These are phyloP conservation scores for Murina feae DNA, from an alignment of 2,113 vertebrate species.

Conservation along the genomic window DNA sequence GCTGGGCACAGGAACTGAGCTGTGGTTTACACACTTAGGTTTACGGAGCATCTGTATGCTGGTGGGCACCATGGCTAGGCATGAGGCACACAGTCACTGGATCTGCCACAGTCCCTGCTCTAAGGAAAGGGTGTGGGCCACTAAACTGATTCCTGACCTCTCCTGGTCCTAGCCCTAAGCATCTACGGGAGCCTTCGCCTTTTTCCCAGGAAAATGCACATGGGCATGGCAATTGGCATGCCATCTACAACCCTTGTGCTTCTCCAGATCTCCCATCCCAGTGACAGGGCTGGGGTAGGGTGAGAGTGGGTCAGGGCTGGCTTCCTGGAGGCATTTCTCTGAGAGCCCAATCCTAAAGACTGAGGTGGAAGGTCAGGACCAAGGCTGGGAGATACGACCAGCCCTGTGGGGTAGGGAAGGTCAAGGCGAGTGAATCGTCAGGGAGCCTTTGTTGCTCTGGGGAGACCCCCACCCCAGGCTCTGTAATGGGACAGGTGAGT, in stretches of 20 bases:
- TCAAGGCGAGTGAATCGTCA: not conserved
- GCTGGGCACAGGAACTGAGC: not conserved
- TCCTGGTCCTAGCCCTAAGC: not conserved
- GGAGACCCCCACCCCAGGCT: not conserved
- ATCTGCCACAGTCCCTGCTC: not conserved
- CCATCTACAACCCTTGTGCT: not conserved
- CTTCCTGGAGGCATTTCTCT: not conserved
- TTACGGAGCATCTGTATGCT: not conserved
- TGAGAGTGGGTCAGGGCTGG: fast-evolving
- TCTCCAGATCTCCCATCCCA: not conserved
- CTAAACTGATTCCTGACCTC: not conserved
- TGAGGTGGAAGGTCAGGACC: not conserved
- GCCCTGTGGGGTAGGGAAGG: not conserved
- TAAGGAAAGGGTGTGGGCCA: not conserved
- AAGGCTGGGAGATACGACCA: not conserved
- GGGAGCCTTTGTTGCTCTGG: not conserved
- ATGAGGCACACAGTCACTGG: not conserved
- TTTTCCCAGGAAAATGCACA: not conserved
- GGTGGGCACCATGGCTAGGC: not conserved
- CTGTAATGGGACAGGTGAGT: not conserved
- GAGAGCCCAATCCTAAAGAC: fast-evolving
- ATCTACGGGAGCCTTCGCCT: not conserved
- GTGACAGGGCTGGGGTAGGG: not conserved
- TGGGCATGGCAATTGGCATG: not conserved
- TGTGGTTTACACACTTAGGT: not conserved